Base-by-base conservation (phyloP, 2,888 invertebrate genomes). In the Mimumesa dahlbomi region DNA sequence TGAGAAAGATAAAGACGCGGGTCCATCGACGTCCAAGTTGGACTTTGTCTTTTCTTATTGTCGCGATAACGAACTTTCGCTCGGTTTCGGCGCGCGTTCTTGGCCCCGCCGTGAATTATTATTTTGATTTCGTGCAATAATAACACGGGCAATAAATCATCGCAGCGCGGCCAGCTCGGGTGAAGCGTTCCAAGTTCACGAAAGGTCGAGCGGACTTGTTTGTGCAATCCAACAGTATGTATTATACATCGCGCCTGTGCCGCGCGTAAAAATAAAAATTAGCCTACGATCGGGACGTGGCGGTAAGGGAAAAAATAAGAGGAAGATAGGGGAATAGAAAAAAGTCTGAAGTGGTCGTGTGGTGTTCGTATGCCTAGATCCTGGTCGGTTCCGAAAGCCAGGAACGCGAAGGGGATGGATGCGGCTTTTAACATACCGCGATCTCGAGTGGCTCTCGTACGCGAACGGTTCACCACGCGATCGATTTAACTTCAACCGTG, bases 361-460 rank as follows among this genome's bases (percentile, higher is more conserved):
- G 61, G 65, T 78, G 62, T 59, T 59, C 73, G 74, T 49, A 57
- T 64, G 74, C 63, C 59, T 46, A 16, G 14, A 64, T 49, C 40
- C 62, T 14, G 9, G 21, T 46, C 42, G 50, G 25, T 52, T 31
- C 45, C 53, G 36, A 53, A 31, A 52, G 53, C 31, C 38, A 14
- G 58, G 42, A n/a, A 49, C n/a, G n/a, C n/a, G n/a, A 56, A 38
- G 54, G 50, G 36, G 31, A 49, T 16, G 43, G 45, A 61, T 13
- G 40, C 19, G 62, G 61, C 82, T 85, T 85, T 83, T 79, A 82
- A 83, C 75, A 77, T 81, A 77, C 82, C 83, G 84, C 79, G 74
- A 57, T 71, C 80, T 83, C 78, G 81, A 85, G 84, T 81, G 80
- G 67, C 56, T 25, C 56, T 25, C 53, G 4, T 38, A 54, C 50